Base-by-base conservation (phyloP, 2,888 invertebrate genomes). In the Hemistola chrysoprasaria region DNA sequence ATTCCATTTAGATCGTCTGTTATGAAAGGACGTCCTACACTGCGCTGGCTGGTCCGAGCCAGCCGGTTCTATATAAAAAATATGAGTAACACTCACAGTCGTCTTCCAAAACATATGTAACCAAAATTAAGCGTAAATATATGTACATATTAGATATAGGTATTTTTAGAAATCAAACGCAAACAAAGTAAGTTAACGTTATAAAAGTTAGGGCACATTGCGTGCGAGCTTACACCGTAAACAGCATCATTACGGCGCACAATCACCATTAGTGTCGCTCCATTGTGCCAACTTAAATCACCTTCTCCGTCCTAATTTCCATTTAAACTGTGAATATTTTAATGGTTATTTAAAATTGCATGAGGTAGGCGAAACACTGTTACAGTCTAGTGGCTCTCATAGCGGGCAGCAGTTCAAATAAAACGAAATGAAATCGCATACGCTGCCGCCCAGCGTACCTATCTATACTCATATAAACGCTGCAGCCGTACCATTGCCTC, bases 351-450 rank as follows among this genome's bases (percentile, higher is more conserved):
- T 55, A 49, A 41, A 62, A 62, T 59, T 37, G 47, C 40, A 47
- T 40, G 43, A 33, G 53, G 47, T 39, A 40, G 44, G 43, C 26
- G 33, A 31, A 25, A 31, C 21, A 50, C 39, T 47, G 56, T 65
- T 64, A 63, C 62, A 60, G 63, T 65, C 67, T 64, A 55, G 54
- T 55, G 59, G 48, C 49, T 58, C 53, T 53, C 39, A 41, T 48
- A 58, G 59, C 55, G 59, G 53, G 56, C 62, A 55, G 59, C 58
- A 65, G 61, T 69, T 66, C 66, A 66, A 76, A 77, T 76, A 77
- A 76, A 75, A 74, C 62, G 60, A 66, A 72, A 75, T 71, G 63
- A 66, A 70, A 71, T 68, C 63, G 74, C 69, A 67, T 57, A 60
- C 61, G 60, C 54, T 50, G 52, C 56, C 40, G 40, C 34, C 46